Base-by-base conservation (phyloP, 2,888 invertebrate species). In the Lycophotia porphyrea region DNA sequence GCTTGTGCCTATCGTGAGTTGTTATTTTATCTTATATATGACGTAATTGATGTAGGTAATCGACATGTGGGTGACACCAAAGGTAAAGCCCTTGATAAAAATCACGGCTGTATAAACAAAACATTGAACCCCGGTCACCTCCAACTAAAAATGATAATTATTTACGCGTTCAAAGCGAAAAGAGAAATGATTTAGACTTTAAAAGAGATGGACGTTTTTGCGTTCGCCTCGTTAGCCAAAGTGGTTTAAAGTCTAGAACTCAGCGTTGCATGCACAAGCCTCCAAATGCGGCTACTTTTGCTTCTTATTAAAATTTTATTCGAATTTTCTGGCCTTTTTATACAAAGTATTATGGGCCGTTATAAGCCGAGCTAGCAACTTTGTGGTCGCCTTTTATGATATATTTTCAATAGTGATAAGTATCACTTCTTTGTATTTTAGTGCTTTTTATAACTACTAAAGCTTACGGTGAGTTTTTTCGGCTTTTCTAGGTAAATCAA, bases 231-330 rank as follows among this genome's bases (percentile, higher is more conserved):
- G 87, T 82, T 82, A 77, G 9, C 27, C 52, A 76, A 85, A 85
- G 83, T 82, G 83, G 83, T 74, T 87, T 78, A 76, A 77, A 76
- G 77, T 82, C 82, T 85, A 82, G 80, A 49, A 68, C 58, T 60
- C 85, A 82, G 61, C 87, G 83, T 58, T 68, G 85, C 87, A 78
- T 80, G 52, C 78, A 58, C 27, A 49, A 87, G 85, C 63, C 70
- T 67, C 71, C 27, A 80, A 87, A 87, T 82, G 77, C 77, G 76
- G 83, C 73, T 73, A 85, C 74, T 85, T 72, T 74, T 44, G 68
- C 70, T 64, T 82, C 71, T 85, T 85, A 82, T 85, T 87, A 82
- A 74, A 78, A 78, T 81, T 84, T 78, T 78, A 79, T 72, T 83
- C n/a, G 47, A 72, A 74, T 71, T 63, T 78, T 83, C 69, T 70